Conservation (phyloP, 2,888 invertebrate species). For the Sesia bembeciformis region DNA sequence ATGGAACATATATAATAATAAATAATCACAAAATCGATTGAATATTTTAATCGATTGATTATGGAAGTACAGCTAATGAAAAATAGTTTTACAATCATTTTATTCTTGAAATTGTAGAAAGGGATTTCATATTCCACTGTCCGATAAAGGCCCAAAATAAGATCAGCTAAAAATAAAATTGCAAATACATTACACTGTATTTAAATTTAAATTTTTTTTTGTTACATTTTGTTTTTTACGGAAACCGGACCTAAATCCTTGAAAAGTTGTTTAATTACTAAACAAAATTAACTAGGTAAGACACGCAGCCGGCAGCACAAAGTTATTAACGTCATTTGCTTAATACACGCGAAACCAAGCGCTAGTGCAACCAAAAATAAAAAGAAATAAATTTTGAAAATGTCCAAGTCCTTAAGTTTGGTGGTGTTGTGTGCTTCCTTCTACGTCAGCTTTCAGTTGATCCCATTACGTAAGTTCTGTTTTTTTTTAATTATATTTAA, state of each 20-base stretch:
- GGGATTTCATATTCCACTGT: no score
- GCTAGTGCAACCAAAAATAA: slow-evolving; percentile 11
- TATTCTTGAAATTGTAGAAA: no score
- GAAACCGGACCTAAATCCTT: slow-evolving; percentile 28
- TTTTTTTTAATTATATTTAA: no score
- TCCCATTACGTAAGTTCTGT: slow-evolving; percentile 50
- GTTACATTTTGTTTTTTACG: neutral
- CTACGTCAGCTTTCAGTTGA: slow-evolving; percentile 43
- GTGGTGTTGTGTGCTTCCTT: slow-evolving; percentile 30
- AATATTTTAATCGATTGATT: no score
- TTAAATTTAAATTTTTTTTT: no score
- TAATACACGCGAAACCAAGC: slow-evolving; percentile 25
- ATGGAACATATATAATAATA: no score
- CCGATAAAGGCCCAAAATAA: no score
- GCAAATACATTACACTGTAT: no score
- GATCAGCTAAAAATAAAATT: no score
- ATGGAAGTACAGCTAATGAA: no score
- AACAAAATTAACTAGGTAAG: slow-evolving; percentile 28
- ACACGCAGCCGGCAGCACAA: slow-evolving; percentile 6
- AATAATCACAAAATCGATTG: no score
- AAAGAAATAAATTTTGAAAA: slow-evolving; percentile 1
- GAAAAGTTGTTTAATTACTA: slow-evolving; percentile 46
- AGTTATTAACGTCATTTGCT: slow-evolving; percentile 28
- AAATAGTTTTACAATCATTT: no score
- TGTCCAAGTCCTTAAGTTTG: neutral